Evolutionary conservation across 1,140 invertebrate genomes (phyloP).

Genomic region (Dendroctonus valens): DNA sequence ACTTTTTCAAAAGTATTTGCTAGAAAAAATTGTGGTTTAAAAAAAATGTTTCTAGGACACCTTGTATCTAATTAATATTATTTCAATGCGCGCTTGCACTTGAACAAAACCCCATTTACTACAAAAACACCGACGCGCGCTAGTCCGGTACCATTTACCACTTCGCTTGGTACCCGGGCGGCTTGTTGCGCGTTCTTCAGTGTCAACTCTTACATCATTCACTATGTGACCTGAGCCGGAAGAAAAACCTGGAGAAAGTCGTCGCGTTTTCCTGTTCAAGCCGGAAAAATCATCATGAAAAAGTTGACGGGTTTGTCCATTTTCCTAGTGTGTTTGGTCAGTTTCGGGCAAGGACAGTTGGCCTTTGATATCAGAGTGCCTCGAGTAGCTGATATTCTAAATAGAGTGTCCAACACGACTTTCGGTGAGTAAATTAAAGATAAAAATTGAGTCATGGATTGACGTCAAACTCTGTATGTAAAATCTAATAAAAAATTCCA

Average conservation of each 20-base stretch:
- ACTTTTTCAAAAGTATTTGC: too few relatives aligned
- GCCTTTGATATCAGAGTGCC: conserved; percentile 29
- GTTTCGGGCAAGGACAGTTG: conserved; percentile 24
- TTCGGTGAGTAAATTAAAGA: conserved; percentile 26
- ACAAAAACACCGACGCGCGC: not conserved
- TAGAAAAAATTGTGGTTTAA: not conserved
- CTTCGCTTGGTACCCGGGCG: not conserved
- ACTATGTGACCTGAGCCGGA: not conserved
- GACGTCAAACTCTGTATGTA: too few relatives aligned
- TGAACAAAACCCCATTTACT: not conserved
- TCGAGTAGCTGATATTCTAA: conserved; percentile 32
- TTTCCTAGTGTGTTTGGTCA: not conserved
- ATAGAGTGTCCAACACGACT: conserved; percentile 36
- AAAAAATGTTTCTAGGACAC: not conserved
- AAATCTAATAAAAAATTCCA: too few relatives aligned
- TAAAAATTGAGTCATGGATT: not conserved
- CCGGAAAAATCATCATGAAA: not conserved
- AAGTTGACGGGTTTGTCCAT: not conserved
- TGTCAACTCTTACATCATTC: not conserved
- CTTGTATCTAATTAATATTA: not conserved
- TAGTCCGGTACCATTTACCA: not conserved
- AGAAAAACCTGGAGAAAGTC: not conserved
- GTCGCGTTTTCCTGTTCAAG: not conserved
- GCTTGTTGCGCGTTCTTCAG: not conserved
- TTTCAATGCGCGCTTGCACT: not conserved